phyloP scores from a whole-genome alignment of 2,113 vertebrate species.

The Onychostruthus taczanowskii region DNA sequence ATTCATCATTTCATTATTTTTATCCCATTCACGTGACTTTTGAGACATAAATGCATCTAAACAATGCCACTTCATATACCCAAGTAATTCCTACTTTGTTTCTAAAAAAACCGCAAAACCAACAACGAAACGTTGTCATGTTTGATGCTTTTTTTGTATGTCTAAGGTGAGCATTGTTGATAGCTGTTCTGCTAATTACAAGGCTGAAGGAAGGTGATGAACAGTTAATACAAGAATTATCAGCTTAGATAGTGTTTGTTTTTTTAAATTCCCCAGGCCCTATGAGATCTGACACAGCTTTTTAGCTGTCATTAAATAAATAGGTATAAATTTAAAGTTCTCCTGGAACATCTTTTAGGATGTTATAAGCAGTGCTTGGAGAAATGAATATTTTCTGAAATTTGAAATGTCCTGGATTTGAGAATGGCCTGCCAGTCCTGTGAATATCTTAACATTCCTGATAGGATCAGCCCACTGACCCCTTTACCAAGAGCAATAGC shows the following conservation, averaged over 20 bases:
- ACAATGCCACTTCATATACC: neutral
- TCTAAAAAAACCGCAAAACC: neutral
- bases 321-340: neutral
- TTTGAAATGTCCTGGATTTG: neutral
- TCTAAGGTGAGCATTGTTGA: neutral
- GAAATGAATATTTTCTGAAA: neutral
- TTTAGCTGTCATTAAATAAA: neutral
- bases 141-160: neutral
- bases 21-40: neutral
- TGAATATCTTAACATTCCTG: neutral
- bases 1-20: neutral
- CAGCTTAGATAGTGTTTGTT: neutral
- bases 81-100: neutral
- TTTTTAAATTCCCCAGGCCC: neutral
- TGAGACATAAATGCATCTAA: neutral
- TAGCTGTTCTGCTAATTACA: neutral
- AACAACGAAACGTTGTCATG: neutral
- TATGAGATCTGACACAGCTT: neutral
- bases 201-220: neutral
- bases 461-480: neutral
- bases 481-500: neutral
- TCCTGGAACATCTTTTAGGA: neutral
- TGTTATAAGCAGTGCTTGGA: neutral
- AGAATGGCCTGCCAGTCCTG: neutral
- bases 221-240: neutral